Evolutionary conservation across 1,140 invertebrate genomes (phyloP).

Genomic region (Tachypleus tridentatus): DNA sequence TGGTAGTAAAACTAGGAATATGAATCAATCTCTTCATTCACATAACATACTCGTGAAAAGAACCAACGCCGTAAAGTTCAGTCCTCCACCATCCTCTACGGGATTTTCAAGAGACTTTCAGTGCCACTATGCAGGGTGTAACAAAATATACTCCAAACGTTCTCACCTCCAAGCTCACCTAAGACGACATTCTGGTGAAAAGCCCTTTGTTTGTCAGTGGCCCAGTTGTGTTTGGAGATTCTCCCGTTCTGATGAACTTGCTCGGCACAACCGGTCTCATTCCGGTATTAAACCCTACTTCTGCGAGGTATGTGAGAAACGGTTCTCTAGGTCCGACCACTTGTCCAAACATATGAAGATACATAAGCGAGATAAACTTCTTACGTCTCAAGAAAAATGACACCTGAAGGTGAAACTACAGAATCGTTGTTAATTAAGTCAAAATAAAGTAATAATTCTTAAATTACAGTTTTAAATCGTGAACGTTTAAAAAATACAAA

Average conservation of each 20-base stretch:
- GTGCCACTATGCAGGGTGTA: slow-evolving; percentile 47
- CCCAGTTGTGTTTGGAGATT: slow-evolving; percentile 82
- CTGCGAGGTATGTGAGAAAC: slow-evolving; percentile 67
- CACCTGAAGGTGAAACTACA: too few relatives aligned
- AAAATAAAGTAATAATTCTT: too few relatives aligned
- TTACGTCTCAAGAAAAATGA: neutral
- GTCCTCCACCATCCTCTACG: too few relatives aligned
- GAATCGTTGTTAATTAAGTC: too few relatives aligned
- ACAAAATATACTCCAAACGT: slow-evolving; percentile 74
- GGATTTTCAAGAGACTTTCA: slow-evolving; percentile 40
- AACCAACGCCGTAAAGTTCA: too few relatives aligned
- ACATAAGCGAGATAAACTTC: slow-evolving; percentile 38
- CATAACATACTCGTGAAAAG: too few relatives aligned
- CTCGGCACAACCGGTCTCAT: slow-evolving; percentile 64
- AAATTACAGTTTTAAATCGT: too few relatives aligned
- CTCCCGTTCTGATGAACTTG: slow-evolving; percentile 83
- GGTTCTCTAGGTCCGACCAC: slow-evolving; percentile 80
- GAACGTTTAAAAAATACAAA: too few relatives aligned
- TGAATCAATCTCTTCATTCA: too few relatives aligned
- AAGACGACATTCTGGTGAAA: slow-evolving; percentile 84
- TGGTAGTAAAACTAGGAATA: too few relatives aligned
- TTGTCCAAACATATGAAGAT: slow-evolving; percentile 79
- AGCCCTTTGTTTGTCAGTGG: slow-evolving; percentile 86
- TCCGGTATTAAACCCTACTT: slow-evolving; percentile 75
- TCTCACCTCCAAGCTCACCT: slow-evolving; percentile 90